These are phyloP conservation scores for Phymastichus coffea DNA, from an alignment of 1,140 invertebrate species.

Conservation along the genomic window DNA sequence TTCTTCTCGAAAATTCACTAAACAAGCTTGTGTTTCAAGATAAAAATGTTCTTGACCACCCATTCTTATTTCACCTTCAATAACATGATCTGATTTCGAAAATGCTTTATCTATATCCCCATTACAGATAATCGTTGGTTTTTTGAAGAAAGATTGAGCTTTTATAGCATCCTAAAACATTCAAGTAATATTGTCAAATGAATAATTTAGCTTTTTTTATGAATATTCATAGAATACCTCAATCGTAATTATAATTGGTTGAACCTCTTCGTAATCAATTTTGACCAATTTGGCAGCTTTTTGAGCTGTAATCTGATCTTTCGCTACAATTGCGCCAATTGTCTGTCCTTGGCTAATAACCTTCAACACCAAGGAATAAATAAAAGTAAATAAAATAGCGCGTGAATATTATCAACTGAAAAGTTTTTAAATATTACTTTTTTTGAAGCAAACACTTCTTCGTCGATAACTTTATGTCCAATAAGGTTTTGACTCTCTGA, in stretches of 20 bases:
- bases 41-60: conserved; percentile 97
- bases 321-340: conserved; percentile 76
- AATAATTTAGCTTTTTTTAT: neutral
- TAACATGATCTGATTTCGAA: conserved; percentile 60
- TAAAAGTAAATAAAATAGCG: too few species aligned
- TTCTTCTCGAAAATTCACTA: conserved; percentile 78
- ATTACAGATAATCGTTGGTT: conserved; percentile 58
- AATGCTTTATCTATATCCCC: conserved; percentile 72
- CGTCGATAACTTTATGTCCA: conserved; percentile 74
- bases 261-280: conserved; percentile 72
- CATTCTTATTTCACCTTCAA: conserved; percentile 74
- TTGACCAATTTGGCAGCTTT: conserved; percentile 73
- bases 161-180: conserved; percentile 68
- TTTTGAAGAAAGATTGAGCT: conserved; percentile 66
- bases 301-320: conserved; percentile 71
- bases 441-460: conserved; percentile 71
- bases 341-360: conserved; percentile 76
- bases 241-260: conserved; percentile 79
- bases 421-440: conserved; percentile 50
- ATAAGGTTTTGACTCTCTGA: conserved; percentile 62
- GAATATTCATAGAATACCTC: conserved; percentile 64
- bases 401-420: too few species aligned
- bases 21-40: conserved; percentile 77
- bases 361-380: too few species aligned
- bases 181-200: neutral